Conservation (phyloP, 64 coral and sea anemone genomes). For the Montipora sp. region DNA sequence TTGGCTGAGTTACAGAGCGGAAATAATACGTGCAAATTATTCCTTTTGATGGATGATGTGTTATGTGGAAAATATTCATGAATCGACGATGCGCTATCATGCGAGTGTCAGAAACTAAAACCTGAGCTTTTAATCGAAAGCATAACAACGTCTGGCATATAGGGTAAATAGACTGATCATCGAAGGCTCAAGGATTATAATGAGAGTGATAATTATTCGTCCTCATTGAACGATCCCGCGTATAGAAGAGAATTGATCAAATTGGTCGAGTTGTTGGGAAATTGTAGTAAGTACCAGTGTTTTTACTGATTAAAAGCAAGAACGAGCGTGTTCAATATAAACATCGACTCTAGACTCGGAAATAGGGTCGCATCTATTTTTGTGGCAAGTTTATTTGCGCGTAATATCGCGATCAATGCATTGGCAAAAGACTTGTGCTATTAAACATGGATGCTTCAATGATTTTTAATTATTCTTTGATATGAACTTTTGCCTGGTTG, state of each 20-base stretch:
- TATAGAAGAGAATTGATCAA: background rate
- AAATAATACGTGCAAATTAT: slow-evolving; percentile 3
- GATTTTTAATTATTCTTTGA: background rate
- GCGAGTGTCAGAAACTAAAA: background rate
- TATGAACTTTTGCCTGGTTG: too few species aligned
- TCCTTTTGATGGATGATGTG: background rate
- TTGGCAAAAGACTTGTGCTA: background rate
- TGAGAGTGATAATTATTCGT: background rate
- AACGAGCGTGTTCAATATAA: background rate
- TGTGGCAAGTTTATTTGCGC: background rate
- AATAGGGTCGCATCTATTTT: background rate
- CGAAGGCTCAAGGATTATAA: background rate
- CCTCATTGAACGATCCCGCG: background rate
- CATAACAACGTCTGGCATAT: background rate
- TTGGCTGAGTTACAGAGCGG: background rate
- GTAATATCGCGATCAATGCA: slow-evolving; percentile 13
- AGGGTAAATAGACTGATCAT: background rate
- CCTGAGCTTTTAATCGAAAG: background rate
- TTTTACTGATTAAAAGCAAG: background rate
- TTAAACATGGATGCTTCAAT: background rate
- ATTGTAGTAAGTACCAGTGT: background rate
- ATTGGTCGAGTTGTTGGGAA: background rate
- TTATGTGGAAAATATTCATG: slow-evolving; percentile 28
- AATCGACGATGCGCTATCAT: background rate
- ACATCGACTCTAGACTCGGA: background rate